phyloP scores from a whole-genome alignment of 35 echinoderm and acorn worm genomes.

The Nesometra sesokonis region DNA sequence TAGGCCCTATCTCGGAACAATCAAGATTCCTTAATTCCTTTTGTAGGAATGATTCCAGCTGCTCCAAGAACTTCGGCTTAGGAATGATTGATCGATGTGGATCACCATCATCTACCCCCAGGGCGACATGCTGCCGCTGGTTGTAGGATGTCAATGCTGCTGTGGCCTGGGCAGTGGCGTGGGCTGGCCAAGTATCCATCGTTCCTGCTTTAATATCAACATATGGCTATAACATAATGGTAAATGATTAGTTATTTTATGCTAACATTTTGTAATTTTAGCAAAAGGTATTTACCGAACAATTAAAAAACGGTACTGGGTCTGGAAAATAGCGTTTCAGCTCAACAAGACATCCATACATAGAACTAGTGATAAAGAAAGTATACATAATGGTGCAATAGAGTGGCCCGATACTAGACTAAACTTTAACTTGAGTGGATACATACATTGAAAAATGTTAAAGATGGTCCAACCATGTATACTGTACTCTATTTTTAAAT shows the following conservation, averaged over 20 bases:
- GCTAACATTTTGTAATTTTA: too few relatives aligned
- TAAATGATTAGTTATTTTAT: not conserved
- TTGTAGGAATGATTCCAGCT: slow-evolving; percentile 76
- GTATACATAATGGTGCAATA: too few relatives aligned
- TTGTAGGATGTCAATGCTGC: slow-evolving; percentile 25
- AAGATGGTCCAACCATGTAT: too few relatives aligned
- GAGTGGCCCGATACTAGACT: too few relatives aligned
- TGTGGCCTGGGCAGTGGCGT: slow-evolving; percentile 75
- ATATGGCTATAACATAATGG: slow-evolving; percentile 51
- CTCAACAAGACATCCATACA: too few relatives aligned
- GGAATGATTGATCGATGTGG: slow-evolving; percentile 59
- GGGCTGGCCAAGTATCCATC: slow-evolving; percentile 88
- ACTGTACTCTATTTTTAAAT: too few relatives aligned
- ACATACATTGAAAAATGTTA: too few relatives aligned
- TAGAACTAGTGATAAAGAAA: too few relatives aligned
- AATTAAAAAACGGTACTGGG: too few relatives aligned
- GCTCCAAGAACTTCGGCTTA: slow-evolving; percentile 90
- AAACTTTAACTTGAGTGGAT: too few relatives aligned
- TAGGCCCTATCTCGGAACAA: slow-evolving; percentile 41
- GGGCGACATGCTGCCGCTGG: slow-evolving; percentile 18
- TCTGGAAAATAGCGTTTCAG: too few relatives aligned
- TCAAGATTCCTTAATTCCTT: slow-evolving; percentile 72
- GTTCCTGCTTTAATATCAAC: slow-evolving; percentile 79
- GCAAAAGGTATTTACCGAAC: too few relatives aligned
- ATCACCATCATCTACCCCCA: slow-evolving; percentile 23